Evolutionary conservation across 2,888 invertebrate genomes (phyloP).

Genomic region (Spodoptera picta): DNA sequence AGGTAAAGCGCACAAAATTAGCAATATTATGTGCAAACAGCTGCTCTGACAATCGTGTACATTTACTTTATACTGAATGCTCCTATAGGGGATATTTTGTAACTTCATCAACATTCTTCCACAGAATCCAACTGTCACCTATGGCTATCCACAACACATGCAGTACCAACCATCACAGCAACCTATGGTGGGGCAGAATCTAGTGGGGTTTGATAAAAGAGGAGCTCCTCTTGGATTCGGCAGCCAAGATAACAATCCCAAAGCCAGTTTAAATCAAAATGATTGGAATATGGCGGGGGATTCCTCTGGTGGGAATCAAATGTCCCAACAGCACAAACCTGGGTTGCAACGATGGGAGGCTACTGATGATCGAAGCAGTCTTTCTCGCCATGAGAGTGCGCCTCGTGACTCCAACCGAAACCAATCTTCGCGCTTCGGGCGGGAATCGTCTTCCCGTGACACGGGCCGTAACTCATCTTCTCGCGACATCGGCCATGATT

Average conservation of each 20-base stretch:
- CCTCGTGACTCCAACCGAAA: slow-evolving; percentile 1
- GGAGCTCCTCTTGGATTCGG: slow-evolving; percentile 42
- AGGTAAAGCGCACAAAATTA: too few relatives aligned
- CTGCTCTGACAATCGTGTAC: slow-evolving; percentile 6
- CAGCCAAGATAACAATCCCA: slow-evolving; percentile 29
- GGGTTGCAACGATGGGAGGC: slow-evolving; percentile 21
- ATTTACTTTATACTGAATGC: slow-evolving; percentile 13
- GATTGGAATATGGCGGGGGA: slow-evolving; percentile 39
- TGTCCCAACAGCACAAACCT: slow-evolving; percentile 22
- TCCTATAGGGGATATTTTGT: slow-evolving; percentile 19
- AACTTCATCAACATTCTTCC: slow-evolving; percentile 43
- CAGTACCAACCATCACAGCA: slow-evolving; percentile 31
- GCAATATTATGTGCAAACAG: too few relatives aligned
- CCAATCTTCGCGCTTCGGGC: background rate
- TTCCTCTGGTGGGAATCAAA: slow-evolving; percentile 27
- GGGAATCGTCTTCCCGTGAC: slow-evolving; percentile 12
- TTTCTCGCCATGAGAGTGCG: slow-evolving; percentile 1
- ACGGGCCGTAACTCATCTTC: slow-evolving; percentile 2
- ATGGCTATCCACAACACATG: slow-evolving; percentile 46
- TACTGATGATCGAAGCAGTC: slow-evolving; percentile 9
- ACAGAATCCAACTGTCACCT: slow-evolving; percentile 47
- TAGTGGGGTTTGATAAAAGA: slow-evolving; percentile 17
- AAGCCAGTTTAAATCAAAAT: slow-evolving; percentile 34
- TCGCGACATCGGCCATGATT: slow-evolving; percentile 13
- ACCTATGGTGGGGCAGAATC: slow-evolving; percentile 27